Base-by-base conservation (phyloP, 2,888 invertebrate species). In the Sphaerophoria rueppellii region DNA sequence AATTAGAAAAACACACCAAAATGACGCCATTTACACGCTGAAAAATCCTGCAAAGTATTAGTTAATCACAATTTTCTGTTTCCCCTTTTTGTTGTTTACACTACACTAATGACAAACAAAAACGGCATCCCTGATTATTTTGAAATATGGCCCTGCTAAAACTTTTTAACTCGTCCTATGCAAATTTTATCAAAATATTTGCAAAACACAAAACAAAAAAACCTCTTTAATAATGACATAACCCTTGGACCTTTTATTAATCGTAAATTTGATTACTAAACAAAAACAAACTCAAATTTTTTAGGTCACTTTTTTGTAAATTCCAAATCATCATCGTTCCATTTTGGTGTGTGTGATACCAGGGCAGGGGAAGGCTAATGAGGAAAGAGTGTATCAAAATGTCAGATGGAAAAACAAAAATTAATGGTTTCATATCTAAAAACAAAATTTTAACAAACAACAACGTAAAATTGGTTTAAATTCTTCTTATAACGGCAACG, bases 131-230 rank as follows among this genome's bases (percentile, higher is more conserved):
- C 12, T 54, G 32, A 54, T 32, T 12, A 54, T 54, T 24, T 11
- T n/a, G 6, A n/a, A 50, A 50, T 5, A 52, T 52, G 50, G 7
- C 32, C 2, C 24, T 12, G 24, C 54, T 11, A 54, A 9, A 54
- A 54, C 24, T 12, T 54, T 54, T 54, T 54, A 54, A 32, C 54
- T 43, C 32, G 54, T 54, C 54, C 32, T 54, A 12, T 32, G 54
- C 32, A 24, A 54, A 54, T 32, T 11, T 54, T 32, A 54, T 3
- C 54, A 52, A 43, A 9, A 11, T 32, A 54, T 32, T 54, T 12
- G 14, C 24, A 24, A 24, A 24, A 24, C 24, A 24, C 24, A 24
- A 24, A 24, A n/a, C n/a, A n/a, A 52, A 32, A 32, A 54, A 9
- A 7, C 4, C 4, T 54, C 32, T 6, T 2, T 54, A 54, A 54